Conservation (phyloP, 2,113 vertebrate species). For the Labeo rohita region DNA sequence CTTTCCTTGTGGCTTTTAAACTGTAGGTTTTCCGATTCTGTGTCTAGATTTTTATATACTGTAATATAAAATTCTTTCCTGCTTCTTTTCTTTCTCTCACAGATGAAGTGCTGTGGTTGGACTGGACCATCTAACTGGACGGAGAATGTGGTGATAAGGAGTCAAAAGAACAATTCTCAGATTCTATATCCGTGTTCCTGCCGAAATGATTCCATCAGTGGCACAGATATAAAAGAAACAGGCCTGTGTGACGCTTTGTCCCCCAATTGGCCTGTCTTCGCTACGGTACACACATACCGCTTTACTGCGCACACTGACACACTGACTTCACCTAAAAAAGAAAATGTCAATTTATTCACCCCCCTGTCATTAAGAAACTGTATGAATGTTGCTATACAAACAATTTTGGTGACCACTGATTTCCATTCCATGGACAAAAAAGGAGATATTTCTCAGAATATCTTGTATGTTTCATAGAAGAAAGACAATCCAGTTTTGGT, state of each 20-base stretch:
- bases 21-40: neutral
- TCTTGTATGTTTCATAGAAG: too few species aligned
- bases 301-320: neutral
- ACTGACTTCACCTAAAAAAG: too few species aligned
- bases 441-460: too few species aligned
- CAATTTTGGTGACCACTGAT: too few species aligned
- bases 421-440: too few species aligned
- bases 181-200: conserved; percentile 85
- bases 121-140: conserved; percentile 84
- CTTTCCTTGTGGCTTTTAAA: neutral
- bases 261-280: conserved; percentile 69
- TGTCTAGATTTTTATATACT: neutral
- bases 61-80: neutral
- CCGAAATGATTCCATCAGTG: conserved; percentile 45
- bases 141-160: conserved; percentile 72
- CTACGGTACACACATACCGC: conserved; percentile 69
- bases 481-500: too few species aligned
- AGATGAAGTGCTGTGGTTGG: conserved; percentile 93
- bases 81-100: conserved; percentile 9
- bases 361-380: too few species aligned
- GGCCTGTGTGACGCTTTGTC: conserved; percentile 79
- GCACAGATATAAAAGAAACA: fast-evolving
- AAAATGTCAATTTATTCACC: too few species aligned
- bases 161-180: conserved; percentile 61
- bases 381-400: too few species aligned